A percentile compares a stretch with the other conserved stretches of the same genome.
Conservation (phyloP, 2,113 vertebrate genomes). For the Platycercus adscitus region DNA sequence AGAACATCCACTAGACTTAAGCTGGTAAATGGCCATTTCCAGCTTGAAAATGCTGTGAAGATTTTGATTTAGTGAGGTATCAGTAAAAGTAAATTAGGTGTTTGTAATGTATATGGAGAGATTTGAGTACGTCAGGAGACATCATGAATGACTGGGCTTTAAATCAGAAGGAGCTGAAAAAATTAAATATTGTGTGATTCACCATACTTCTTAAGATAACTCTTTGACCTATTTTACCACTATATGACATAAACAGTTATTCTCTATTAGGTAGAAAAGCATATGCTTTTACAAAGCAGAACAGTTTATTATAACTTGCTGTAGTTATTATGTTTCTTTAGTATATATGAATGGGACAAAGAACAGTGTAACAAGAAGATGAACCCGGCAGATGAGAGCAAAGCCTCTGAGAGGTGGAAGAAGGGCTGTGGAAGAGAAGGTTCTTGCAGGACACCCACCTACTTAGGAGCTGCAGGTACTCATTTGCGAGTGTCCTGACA, state of each 20-base stretch:
- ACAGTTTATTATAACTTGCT: neutral
- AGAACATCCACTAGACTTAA: neutral
- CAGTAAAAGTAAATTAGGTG: neutral
- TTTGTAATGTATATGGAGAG: neutral
- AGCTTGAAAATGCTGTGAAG: neutral
- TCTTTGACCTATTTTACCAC: neutral
- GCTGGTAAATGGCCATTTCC: neutral
- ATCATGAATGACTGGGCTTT: neutral
- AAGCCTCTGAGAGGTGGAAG: neutral
- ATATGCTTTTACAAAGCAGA: neutral
- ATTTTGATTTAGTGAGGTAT: neutral
- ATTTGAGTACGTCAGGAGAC: neutral
- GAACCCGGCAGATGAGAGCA: neutral
- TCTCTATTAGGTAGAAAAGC: neutral
- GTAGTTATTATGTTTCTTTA: neutral
- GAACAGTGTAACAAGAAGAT: neutral
- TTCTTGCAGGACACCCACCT: neutral
- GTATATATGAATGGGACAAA: neutral
- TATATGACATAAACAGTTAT: neutral
- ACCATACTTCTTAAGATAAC: neutral
- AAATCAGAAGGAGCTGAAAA: neutral
- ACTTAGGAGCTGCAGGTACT: neutral
- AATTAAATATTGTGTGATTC: neutral
- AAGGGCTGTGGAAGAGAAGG: neutral
- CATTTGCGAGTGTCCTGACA: neutral